Evolutionary conservation across 2,888 invertebrate species (phyloP).

Genomic region (Eledona agricola): DNA sequence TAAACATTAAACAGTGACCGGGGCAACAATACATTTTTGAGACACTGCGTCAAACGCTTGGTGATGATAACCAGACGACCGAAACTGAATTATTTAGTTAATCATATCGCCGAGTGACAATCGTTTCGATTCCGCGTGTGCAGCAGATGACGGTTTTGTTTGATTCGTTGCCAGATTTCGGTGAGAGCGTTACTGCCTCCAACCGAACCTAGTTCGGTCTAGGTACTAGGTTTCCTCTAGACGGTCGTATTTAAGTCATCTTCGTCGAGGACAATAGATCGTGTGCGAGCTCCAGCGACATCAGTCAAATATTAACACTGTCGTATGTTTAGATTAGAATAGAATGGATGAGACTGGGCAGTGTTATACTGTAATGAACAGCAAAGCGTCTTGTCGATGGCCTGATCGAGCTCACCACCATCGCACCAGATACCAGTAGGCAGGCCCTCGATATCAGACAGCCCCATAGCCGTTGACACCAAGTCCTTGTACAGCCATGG

Average conservation of each 20-base stretch:
- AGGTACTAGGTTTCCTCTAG: background rate
- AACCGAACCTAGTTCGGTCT: too few species aligned
- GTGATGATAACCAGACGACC: conserved; percentile 45
- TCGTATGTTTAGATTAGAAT: conserved; percentile 63
- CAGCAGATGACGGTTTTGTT: conserved; percentile 27
- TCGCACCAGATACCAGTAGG: conserved; percentile 25
- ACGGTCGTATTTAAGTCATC: too few species aligned
- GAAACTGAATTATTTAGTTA: conserved; percentile 43
- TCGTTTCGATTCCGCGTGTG: conserved; percentile 47
- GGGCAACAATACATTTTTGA: conserved; percentile 31
- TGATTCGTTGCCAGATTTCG: too few species aligned
- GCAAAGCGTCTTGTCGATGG: conserved; percentile 35
- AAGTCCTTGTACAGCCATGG: conserved; percentile 39
- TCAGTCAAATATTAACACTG: conserved; percentile 61
- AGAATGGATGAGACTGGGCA: conserved; percentile 61
- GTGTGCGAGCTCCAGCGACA: conserved; percentile 54
- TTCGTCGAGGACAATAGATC: conserved; percentile 38
- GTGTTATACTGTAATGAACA: conserved; percentile 59
- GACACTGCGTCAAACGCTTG: conserved; percentile 43
- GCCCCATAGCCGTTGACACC: conserved; percentile 37
- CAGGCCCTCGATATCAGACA: conserved; percentile 40
- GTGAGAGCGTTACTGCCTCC: too few species aligned
- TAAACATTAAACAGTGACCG: conserved; percentile 29
- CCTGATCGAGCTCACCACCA: conserved; percentile 21
- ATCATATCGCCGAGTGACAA: conserved; percentile 57